Percentiles rank a stretch among this genome's conserved stretches.
phyloP scores from a whole-genome alignment of 53 echinoderm and acorn worm species.

The Temnopleurus reevesii region DNA sequence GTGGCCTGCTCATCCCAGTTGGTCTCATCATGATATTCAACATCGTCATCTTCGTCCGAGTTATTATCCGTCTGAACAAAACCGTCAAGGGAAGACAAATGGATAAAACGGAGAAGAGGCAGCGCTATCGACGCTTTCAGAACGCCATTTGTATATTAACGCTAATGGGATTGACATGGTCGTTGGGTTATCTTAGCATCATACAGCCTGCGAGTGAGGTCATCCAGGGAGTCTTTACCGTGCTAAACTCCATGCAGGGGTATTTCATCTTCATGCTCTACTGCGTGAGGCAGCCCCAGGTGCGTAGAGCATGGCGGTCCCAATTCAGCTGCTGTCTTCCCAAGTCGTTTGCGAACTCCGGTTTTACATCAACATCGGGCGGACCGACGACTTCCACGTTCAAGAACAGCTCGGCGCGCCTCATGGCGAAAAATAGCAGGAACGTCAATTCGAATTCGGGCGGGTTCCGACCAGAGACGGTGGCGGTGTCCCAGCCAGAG shows the following conservation, averaged over 20 bases:
- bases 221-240: constrained; percentile 50
- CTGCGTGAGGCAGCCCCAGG: constrained; percentile 68
- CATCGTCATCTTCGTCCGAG: constrained; percentile 1
- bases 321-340: constrained; percentile 33
- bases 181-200: constrained; percentile 34
- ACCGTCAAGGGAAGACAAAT: not conserved
- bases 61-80: constrained; percentile 10
- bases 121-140: constrained; percentile 27
- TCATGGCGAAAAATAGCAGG: too few species aligned
- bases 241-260: constrained; percentile 72
- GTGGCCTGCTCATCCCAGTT: constrained; percentile 4
- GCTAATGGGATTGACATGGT: constrained; percentile 35
- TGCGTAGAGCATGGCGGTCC: constrained; percentile 60
- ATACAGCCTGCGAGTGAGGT: not conserved
- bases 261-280: constrained; percentile 79
- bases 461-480: not conserved
- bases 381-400: not conserved
- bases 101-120: not conserved
- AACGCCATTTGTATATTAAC: constrained; percentile 29
- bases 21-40: constrained; percentile 41
- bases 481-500: not conserved
- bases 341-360: not conserved
- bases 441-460: not conserved
- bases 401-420: constrained; percentile 18
- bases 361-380: not conserved